Evolutionary conservation across 2,888 invertebrate species (phyloP).

Genomic region (Drosophila nr. medialis): DNA sequence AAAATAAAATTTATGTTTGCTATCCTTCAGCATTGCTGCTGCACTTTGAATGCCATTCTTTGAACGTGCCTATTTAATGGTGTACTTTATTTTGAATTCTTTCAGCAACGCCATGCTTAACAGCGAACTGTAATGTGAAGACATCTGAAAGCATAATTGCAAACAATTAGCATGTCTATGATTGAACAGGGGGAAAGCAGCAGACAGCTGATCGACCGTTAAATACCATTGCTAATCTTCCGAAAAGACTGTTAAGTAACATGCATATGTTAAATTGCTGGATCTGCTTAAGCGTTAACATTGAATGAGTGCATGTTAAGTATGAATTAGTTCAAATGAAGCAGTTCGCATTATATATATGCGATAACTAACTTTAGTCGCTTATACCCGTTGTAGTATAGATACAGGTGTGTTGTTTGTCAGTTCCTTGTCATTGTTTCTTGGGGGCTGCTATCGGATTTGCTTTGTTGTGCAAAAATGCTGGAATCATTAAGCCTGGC

Average conservation of each 20-base stretch:
- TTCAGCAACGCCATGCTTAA: constrained; percentile 38
- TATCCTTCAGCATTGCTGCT: constrained; percentile 24
- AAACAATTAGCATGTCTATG: constrained; percentile 70
- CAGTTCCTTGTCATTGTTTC: constrained; percentile 20
- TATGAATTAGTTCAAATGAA: background rate
- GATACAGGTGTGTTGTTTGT: constrained; percentile 15
- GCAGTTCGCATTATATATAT: background rate
- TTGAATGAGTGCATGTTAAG: background rate
- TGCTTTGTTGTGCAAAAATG: constrained; percentile 40
- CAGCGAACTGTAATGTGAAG: constrained; percentile 40
- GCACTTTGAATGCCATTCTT: constrained; percentile 32
- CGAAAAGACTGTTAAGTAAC: background rate
- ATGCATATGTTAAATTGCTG: background rate
- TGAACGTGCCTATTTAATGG: constrained; percentile 53
- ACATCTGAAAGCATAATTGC: constrained; percentile 75
- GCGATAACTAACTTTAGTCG: background rate
- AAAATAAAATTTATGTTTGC: constrained; percentile 3
- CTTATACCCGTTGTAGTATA: constrained; percentile 5
- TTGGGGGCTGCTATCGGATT: constrained; percentile 23
- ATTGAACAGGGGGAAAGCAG: constrained; percentile 10
- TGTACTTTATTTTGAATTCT: constrained; percentile 35
- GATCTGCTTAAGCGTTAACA: background rate
- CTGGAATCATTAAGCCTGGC: constrained; percentile 49
- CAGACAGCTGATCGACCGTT: background rate
- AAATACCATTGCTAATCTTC: constrained; percentile 21